A percentile compares a stretch with the other conserved stretches of the same genome.
phyloP scores from a whole-genome alignment of 2,797 vertebrate genomes.

The Setipinna tenuifilis region DNA sequence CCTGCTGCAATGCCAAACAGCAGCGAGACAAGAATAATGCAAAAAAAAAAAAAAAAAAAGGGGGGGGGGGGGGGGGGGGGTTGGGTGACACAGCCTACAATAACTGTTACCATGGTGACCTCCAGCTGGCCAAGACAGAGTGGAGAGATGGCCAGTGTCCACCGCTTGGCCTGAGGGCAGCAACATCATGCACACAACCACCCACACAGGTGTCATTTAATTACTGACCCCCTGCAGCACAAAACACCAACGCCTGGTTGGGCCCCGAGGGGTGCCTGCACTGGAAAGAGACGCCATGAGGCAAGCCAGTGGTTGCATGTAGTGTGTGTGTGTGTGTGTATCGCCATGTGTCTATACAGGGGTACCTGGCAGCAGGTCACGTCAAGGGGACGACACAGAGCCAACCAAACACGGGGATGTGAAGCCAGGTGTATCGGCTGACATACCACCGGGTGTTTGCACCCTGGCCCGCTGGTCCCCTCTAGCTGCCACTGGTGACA shows the following conservation, averaged over 20 bases:
- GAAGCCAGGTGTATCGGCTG: too few species aligned
- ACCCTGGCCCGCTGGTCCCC: too few species aligned
- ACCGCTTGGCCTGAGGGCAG: neutral
- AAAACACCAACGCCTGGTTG: neutral
- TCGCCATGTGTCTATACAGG: too few species aligned
- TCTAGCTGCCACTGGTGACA: too few species aligned
- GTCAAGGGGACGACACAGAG: neutral
- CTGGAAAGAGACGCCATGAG: neutral
- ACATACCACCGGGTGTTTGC: too few species aligned
- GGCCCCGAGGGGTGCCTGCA: neutral
- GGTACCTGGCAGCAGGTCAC: too few species aligned
- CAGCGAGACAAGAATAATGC: too few species aligned
- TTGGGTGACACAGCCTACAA: neutral
- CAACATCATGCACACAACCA: neutral
- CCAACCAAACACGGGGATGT: neutral
- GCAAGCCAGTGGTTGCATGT: neutral
- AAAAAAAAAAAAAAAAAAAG: neutral
- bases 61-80: neutral
- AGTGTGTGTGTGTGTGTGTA: neutral
- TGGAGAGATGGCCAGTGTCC: neutral
- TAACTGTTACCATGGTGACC: neutral
- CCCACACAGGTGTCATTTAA: conserved; percentile 3
- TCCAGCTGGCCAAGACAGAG: neutral
- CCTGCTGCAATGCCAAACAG: too few species aligned
- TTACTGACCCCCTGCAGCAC: neutral